Base-by-base conservation (phyloP, 2,113 vertebrate species). In the human region DNA sequence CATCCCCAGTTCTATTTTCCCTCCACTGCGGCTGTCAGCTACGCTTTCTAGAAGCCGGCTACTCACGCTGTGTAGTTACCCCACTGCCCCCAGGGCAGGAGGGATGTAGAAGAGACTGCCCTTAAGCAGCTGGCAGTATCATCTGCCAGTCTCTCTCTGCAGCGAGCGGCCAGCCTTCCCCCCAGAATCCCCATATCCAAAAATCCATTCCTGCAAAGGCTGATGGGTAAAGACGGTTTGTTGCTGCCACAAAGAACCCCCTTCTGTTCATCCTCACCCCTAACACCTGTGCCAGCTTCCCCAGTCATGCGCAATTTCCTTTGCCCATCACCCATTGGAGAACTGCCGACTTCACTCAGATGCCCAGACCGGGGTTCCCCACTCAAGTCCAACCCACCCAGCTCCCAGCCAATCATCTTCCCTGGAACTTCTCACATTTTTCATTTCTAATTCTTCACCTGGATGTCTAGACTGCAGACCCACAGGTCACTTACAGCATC, bases 51-150 rank as follows among this genome's bases (percentile, higher is more conserved):
- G 43, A 79, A 30, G n/a, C 83, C 13, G 22, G 27, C 50, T 32
- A 0, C 13, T 82, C 5, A 0, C 0, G 52, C 40, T 27, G 22
- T 50, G 43, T 1, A 8, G 43, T 64, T 52, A 40, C 8, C 25
- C 25, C 38, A 5, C 38, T 6, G 14, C 12, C 32, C 68, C 76
- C 30, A 8, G 25, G 32, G 40, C 32, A 12, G 13, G 6, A 45
- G 52, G 4, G 17, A 35, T 0, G 16, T 38, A 27, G 5, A 18
- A 78, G 45, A 68, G 55, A 68, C 40, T 13, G 45, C 52, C 70
- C 57, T 64, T 1, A 25, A 1, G 3, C 88, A 93, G 48, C 92
- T 64, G 87, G 43, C 8, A 0, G 4, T 6, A 30, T 87, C 86
- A 89, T 64, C 94, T 91, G 90, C 30, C 48, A 22, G 64, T 11